These are phyloP conservation scores for Dicerorhinus sumatrensis DNA, from an alignment of 2,113 vertebrate species.

Conservation along the genomic window DNA sequence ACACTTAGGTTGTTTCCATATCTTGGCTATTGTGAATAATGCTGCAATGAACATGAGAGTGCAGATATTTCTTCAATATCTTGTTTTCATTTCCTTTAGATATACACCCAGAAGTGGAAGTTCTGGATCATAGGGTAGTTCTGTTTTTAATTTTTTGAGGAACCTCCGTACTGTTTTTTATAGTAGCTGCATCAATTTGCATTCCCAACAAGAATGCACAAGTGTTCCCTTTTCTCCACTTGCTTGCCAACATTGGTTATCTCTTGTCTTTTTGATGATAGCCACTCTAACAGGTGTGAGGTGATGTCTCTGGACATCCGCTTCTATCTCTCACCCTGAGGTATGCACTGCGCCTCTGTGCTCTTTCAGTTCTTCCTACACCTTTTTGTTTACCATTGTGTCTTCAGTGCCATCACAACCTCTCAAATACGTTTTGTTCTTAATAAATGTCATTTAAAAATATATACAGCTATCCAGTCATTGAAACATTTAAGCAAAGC, in stretches of 20 bases:
- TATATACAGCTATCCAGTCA: background rate
- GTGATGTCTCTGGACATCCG: background rate
- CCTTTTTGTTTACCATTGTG: background rate
- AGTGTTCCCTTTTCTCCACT: background rate
- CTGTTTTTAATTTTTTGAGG: too few relatives aligned
- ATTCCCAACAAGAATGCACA: background rate
- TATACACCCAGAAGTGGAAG: too few relatives aligned
- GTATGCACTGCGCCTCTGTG: accelerated
- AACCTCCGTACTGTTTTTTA: background rate
- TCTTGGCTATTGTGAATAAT: too few relatives aligned
- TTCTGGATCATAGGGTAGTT: too few relatives aligned
- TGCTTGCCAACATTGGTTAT: background rate
- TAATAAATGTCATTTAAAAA: background rate
- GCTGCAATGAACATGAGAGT: too few relatives aligned
- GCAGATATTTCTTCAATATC: too few relatives aligned
- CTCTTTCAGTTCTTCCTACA: background rate
- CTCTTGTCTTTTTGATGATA: background rate
- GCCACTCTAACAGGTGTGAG: background rate
- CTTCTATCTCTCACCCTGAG: background rate
- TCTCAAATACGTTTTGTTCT: background rate
- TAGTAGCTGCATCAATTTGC: background rate
- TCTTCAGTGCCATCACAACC: background rate
- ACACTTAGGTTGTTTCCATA: too few relatives aligned
- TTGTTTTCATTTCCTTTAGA: too few relatives aligned
- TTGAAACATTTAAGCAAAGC: background rate